Evolutionary conservation across 92 coral and sea anemone genomes (phyloP).

Genomic region (Parazoanthus swiftii): DNA sequence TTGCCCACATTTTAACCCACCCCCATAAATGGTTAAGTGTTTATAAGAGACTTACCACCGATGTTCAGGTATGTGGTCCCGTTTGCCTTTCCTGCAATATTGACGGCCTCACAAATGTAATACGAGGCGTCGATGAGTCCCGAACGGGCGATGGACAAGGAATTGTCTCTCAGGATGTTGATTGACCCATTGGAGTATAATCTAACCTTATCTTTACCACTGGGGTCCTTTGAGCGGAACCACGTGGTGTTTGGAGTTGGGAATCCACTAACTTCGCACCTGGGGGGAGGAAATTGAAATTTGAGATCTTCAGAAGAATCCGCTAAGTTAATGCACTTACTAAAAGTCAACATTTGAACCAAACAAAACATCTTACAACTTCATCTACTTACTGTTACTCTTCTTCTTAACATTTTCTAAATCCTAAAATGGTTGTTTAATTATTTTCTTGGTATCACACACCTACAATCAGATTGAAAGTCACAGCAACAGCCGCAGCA

Average conservation of each 20-base stretch:
- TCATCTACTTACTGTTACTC: too few species aligned
- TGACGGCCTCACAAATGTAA: conserved; percentile 80
- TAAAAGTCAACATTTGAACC: too few species aligned
- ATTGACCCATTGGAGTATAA: conserved; percentile 23
- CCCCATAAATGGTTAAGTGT: too few species aligned
- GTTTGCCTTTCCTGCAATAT: conserved; percentile 79
- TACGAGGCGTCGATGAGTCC: conserved; percentile 57
- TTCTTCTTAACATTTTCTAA: too few species aligned
- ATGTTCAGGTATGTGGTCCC: conserved; percentile 75
- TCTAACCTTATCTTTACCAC: conserved; percentile 14
- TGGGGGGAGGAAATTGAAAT: background rate
- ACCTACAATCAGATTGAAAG: too few species aligned
- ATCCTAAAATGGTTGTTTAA: too few species aligned
- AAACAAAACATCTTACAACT: too few species aligned
- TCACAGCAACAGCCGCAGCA: too few species aligned
- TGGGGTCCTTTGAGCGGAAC: conserved; percentile 47
- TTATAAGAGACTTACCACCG: conserved; percentile 65
- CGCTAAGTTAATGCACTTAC: too few species aligned
- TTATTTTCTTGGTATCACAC: too few species aligned
- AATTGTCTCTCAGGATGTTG: conserved; percentile 56
- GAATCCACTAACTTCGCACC: conserved; percentile 72
- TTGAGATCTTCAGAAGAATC: too few species aligned
- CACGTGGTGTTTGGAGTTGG: conserved; percentile 81
- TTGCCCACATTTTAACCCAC: too few species aligned
- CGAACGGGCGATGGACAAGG: conserved; percentile 64